Base-by-base conservation (phyloP, 2,888 invertebrate species). In the Polylopha cassiicola region DNA sequence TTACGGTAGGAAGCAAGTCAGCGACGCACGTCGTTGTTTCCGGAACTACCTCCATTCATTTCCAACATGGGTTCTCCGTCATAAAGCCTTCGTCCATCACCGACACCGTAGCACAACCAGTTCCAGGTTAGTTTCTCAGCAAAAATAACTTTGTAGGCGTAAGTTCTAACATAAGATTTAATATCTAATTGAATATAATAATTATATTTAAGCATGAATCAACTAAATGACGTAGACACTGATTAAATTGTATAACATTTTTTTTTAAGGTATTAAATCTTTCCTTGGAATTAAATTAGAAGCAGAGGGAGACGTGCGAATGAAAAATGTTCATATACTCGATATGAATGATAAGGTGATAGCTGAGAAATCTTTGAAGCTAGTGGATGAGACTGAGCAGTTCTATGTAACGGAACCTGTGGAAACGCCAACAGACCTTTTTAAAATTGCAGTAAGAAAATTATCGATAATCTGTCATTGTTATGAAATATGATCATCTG, bases 51-150 rank as follows among this genome's bases (percentile, higher is more conserved):
- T 46, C 38, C 1, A 37, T 75, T 7, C 51, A 56, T 29, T 72
- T 75, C 33, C 39, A 57, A 34, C 62, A 67, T 29, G 73, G 74
- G 0, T 75, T 75, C 31, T 65, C 70, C 5, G 31, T 34, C 0
- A 42, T 52, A 2, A 37, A 37, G 21, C 67, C 73, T 0, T 46
- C 50, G 0, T 50, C 59, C n/a, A 48, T 69, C 2, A 53, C 43
- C 4, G 65, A 64, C n/a, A 69, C 71, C 1, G 51, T 58, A 2
- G 58, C 55, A 0, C 61, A 49, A 44, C 74, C 75, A 1, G 43
- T 62, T 2, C 49, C 60, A 53, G 68, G 75, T 73, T 55, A 15
- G n/a, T 4, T n/a, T n/a, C n/a, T n/a, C n/a, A n/a, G n/a, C n/a
- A n/a, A n/a, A n/a, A n/a, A n/a, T n/a, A n/a, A n/a, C n/a, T n/a